Percentiles rank a stretch among this genome's conserved stretches.
These are phyloP conservation scores for Daktulosphaira vitifoliae DNA, from an alignment of 1,140 invertebrate species.

Conservation along the genomic window DNA sequence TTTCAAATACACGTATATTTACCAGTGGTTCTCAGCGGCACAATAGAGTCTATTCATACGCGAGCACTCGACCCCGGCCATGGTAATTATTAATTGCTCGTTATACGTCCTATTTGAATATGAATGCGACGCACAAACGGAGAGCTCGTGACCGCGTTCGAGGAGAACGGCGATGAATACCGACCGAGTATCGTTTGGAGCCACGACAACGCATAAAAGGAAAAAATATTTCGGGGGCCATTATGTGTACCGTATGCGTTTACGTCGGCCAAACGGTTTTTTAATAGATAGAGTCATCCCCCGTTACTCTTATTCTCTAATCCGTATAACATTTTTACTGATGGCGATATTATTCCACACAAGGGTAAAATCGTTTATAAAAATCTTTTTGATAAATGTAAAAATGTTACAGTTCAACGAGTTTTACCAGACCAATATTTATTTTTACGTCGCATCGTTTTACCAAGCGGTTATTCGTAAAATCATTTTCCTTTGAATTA, in stretches of 20 bases:
- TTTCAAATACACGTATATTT: neutral
- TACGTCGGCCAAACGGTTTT: constrained; percentile 12
- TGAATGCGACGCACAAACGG: neutral
- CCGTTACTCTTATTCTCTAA: neutral
- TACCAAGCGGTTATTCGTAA: too few species aligned
- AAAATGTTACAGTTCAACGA: too few species aligned
- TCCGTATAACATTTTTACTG: neutral
- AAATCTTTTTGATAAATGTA: too few species aligned
- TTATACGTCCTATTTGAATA: constrained; percentile 22
- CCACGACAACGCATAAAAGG: neutral
- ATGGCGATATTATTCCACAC: neutral
- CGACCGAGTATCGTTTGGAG: neutral
- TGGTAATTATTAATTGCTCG: constrained; percentile 32
- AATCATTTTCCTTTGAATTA: too few species aligned
- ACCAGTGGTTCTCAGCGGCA: constrained; percentile 29
- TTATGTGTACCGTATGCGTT: neutral
- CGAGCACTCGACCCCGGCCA: constrained; percentile 5
- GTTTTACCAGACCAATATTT: too few species aligned
- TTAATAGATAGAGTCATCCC: constrained; percentile 23
- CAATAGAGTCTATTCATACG: constrained; percentile 22
- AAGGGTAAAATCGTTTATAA: too few species aligned
- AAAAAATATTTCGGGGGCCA: constrained; percentile 12
- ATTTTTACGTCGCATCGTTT: too few species aligned
- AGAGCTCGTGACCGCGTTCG: constrained; percentile 20
- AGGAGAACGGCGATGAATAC: constrained; percentile 6